Evolutionary conservation across 2,797 vertebrate genomes (phyloP).

Genomic region (Coilia nasus): DNA sequence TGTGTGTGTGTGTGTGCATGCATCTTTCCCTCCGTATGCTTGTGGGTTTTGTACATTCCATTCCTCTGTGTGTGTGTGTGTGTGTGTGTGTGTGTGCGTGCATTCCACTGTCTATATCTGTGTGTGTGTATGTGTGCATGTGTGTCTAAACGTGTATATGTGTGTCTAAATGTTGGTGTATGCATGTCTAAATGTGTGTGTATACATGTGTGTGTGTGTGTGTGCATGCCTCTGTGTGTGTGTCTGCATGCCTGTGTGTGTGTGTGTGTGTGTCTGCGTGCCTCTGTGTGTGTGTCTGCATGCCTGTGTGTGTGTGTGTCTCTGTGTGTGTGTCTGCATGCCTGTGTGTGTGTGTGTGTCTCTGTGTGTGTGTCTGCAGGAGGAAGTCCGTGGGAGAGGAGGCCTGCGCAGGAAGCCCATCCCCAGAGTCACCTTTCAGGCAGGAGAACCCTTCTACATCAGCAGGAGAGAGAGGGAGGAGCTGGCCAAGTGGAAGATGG

Average conservation of each 20-base stretch:
- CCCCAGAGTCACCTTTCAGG: slow-evolving; percentile 92
- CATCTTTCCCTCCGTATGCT: not conserved
- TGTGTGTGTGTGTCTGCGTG: slow-evolving; percentile 30
- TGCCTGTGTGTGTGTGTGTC: not conserved
- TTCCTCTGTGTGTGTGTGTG: not conserved
- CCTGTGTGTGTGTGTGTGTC: not conserved
- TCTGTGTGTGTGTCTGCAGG: slow-evolving; percentile 42
- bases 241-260: not conserved
- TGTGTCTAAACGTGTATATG: not conserved
- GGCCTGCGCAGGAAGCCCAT: slow-evolving; percentile 90
- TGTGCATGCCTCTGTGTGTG: not conserved
- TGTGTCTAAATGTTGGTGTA: not conserved
- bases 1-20: not conserved
- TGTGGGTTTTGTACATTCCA: not conserved
- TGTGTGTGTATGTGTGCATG: not conserved
- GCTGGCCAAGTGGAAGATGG: slow-evolving; percentile 91
- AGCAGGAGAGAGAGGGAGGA: slow-evolving; percentile 93
- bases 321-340: not conserved
- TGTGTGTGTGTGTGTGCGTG: not conserved
- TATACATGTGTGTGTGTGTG: not conserved
- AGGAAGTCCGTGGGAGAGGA: slow-evolving; percentile 68
- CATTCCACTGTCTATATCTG: not conserved
- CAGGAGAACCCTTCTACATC: slow-evolving; percentile 94
- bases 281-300: not conserved
- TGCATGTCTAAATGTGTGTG: not conserved